A percentile compares a stretch with the other conserved stretches of the same genome.
Conservation (phyloP, 2,888 invertebrate species). For the Amiota minor region DNA sequence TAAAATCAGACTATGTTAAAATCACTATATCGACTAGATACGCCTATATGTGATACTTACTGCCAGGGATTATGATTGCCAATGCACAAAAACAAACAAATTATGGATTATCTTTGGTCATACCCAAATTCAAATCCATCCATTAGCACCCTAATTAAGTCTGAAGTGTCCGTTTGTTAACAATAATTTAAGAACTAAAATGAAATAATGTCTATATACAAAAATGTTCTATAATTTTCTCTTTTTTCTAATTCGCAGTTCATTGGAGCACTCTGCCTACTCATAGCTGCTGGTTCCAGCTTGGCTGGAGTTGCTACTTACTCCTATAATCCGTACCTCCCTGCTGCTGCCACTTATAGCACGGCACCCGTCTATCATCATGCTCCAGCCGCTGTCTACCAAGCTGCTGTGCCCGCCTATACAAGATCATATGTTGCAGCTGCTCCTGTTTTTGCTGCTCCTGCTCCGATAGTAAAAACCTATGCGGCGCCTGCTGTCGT, state of each 20-base stretch:
- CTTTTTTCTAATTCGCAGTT: conserved; percentile 46
- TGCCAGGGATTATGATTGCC: too few relatives aligned
- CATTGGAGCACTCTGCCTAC: conserved; percentile 56
- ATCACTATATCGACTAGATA: too few relatives aligned
- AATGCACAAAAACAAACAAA: too few relatives aligned
- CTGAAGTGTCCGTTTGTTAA: too few relatives aligned
- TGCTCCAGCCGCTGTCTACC: conserved; percentile 47
- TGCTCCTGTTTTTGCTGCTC: conserved; percentile 33
- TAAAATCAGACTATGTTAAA: too few relatives aligned
- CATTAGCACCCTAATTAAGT: too few relatives aligned
- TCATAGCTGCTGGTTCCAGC: conserved; percentile 55
- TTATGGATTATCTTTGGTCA: too few relatives aligned
- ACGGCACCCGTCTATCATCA: conserved; percentile 39
- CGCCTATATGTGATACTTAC: too few relatives aligned
- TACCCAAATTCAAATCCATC: too few relatives aligned
- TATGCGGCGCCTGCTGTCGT: conserved; percentile 37
- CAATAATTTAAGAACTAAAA: too few relatives aligned
- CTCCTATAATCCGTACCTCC: conserved; percentile 59
- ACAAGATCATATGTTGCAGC: conserved; percentile 33
- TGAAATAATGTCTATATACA: too few relatives aligned
- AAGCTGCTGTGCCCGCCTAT: conserved; percentile 33
- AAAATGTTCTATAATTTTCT: background rate
- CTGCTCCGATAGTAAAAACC: conserved; percentile 28
- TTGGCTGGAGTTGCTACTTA: conserved; percentile 61
- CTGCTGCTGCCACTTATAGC: conserved; percentile 51